Evolutionary conservation across 2,113 vertebrate species (phyloP).

Genomic region (Chiloscyllium plagiosum): DNA sequence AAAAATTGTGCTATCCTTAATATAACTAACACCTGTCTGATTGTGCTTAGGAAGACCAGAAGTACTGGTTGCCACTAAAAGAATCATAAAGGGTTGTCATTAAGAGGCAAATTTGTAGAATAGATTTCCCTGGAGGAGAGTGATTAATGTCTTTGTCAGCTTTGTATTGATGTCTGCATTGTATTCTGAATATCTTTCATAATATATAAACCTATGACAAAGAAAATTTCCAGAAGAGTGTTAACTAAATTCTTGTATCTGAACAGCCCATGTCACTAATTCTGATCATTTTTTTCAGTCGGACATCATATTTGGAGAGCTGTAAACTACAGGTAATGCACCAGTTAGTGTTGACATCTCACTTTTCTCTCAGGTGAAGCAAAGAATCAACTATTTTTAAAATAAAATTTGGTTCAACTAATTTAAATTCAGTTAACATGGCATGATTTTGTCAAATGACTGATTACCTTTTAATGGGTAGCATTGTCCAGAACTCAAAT

Average conservation of each 20-base stretch:
- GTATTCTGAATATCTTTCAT: not conserved
- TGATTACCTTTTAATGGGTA: not conserved
- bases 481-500: not conserved
- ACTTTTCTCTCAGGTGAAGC: not conserved
- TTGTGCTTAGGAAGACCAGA: not conserved
- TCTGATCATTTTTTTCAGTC: conserved; percentile 38
- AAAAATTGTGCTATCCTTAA: not conserved
- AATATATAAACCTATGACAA: not conserved
- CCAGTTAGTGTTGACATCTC: not conserved
- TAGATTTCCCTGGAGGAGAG: not conserved
- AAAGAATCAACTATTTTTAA: not conserved
- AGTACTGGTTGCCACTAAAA: too few relatives aligned
- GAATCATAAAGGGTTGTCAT: not conserved
- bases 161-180: not conserved
- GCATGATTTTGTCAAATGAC: not conserved
- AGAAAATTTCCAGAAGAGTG: not conserved
- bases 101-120: not conserved
- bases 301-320: conserved; percentile 39
- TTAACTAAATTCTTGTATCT: not conserved
- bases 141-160: not conserved
- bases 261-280: conserved; percentile 6
- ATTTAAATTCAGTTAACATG: not conserved
- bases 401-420: not conserved
- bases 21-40: not conserved
- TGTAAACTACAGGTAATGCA: conserved; percentile 34